Base-by-base conservation (phyloP, 2,113 vertebrate genomes). In the Athene noctua region DNA sequence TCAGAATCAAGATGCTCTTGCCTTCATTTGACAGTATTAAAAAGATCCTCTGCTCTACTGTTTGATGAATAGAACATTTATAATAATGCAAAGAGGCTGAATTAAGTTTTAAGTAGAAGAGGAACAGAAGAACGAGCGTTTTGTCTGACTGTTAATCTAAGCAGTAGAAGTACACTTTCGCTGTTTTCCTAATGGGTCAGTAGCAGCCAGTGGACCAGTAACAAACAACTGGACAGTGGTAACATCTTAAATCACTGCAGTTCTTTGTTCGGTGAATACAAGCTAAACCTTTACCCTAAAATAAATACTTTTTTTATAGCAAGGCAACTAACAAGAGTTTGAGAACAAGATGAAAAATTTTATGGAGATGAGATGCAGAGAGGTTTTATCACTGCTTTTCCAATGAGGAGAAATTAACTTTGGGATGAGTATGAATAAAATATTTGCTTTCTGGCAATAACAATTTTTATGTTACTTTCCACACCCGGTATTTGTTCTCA, bases 21-120 rank as follows among this genome's bases (percentile, higher is more conserved):
- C 88, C 91, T 92, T 66, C 13, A 46, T 62, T 66, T 90, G 55
- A 55, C 51, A 80, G 7, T 61, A 75, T 46, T 75, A 94, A 94
- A 86, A 66, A 20, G 3, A 68, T n/a, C 51, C 47, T 80, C 49
- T 83, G 6, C 21, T 83, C 30, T 86, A 18, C 32, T 7, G 2
- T 54, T 86, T 58, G 25, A 29, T 58, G 63, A 92, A 36, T 10
- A 70, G 21, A 32, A 66, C 7, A 8, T 58, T 83, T 80, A 66
- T 70, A 92, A 58, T 61, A 49, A n/a, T 36, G 5, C 12, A 80
- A 78, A 66, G 51, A 46, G 25, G 6, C 15, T 52, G 55, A 73
- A 89, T 61, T 46, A 62, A 32, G 6, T 75, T 90, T 85, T 81
- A 85, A 61, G 32, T 25, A 42, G 61, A 67, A 75, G 52, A 79